Evolutionary conservation across 2,113 vertebrate species (phyloP), one percentile per base, ranked within the genome.

Genomic region (Ciconia boyciana): DNA sequence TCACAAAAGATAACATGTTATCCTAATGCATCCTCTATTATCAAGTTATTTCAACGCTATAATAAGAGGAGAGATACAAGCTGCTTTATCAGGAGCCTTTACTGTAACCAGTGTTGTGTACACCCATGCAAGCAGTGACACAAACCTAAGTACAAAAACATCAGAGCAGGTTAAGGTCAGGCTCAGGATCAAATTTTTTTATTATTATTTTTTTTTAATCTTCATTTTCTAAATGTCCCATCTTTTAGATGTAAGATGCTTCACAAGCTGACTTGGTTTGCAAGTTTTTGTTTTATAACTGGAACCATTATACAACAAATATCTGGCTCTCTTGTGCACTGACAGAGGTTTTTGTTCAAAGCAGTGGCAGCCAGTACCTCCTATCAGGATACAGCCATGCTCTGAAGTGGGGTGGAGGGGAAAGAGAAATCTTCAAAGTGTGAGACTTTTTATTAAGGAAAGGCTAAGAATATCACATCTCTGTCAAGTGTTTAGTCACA

Each of bases 401-500:
- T 93, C 86, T 86, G 66, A 95, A 96, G 74, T 77, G 57, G 64
- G 65, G 69, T 75, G 74, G 48, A 96, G 18, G 70, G 54, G 87
- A 83, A 88, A 91, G 80, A 78, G 81, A 89, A 86, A 92, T 71
- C 82, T 94, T 96, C 80, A 87, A 95, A 94, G 85, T 69, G 66
- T 22, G 8, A 94, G 93, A 77, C 87, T 68, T 88, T 93, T 96
- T 96, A 93, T 96, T 96, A 96, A 94, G 87, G 79, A 94, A 94
- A 93, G 92, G 94, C 93, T 89, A 96, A 78, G 96, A 94, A 96
- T 95, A 96, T 89, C 93, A 89, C 91, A 94, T 90, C 84, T 91
- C 89, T 91, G 93, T 94, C 93, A 94, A 97, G 96, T 93, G 85
- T 92, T 96, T 96, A 96, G 95, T 92, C 94, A 94, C 92, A 94